phyloP scores from a whole-genome alignment of 2,888 invertebrate genomes.

The Neria commutata region DNA sequence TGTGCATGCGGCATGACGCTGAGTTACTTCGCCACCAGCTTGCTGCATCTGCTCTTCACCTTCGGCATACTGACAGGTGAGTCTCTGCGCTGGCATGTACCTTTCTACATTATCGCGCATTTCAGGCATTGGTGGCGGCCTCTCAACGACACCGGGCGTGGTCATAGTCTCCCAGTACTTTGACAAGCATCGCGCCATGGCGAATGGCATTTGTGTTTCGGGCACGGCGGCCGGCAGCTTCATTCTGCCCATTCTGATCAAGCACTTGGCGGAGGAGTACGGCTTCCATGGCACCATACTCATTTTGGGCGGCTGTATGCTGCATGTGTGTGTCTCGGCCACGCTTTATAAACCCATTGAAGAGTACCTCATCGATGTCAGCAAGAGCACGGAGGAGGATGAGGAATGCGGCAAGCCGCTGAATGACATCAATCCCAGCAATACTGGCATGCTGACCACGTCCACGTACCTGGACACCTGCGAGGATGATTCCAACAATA shows the following conservation, averaged over 20 bases:
- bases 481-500: conserved; percentile 57
- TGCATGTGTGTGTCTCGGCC: conserved; percentile 76
- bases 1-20: conserved; percentile 73
- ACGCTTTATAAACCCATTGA: conserved; percentile 69
- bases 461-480: conserved; percentile 61
- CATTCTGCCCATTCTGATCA: conserved; percentile 76
- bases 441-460: conserved; percentile 57
- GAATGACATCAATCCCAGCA: conserved; percentile 54
- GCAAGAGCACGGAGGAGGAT: conserved; percentile 30
- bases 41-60: conserved; percentile 72
- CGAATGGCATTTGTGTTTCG: conserved; percentile 81
- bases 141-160: conserved; percentile 81
- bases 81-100: conserved; percentile 20
- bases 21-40: conserved; percentile 73
- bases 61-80: conserved; percentile 76
- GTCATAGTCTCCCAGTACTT: conserved; percentile 82
- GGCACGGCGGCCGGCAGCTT: conserved; percentile 82
- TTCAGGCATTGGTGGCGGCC: conserved; percentile 76
- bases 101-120: background rate
- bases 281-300: conserved; percentile 77
- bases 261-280: conserved; percentile 71
- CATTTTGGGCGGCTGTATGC: conserved; percentile 74
- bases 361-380: conserved; percentile 40
- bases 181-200: conserved; percentile 77
- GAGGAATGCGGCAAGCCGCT: conserved; percentile 47